Evolutionary conservation across 2,113 vertebrate species (phyloP).

Genomic region (Micromys minutus): DNA sequence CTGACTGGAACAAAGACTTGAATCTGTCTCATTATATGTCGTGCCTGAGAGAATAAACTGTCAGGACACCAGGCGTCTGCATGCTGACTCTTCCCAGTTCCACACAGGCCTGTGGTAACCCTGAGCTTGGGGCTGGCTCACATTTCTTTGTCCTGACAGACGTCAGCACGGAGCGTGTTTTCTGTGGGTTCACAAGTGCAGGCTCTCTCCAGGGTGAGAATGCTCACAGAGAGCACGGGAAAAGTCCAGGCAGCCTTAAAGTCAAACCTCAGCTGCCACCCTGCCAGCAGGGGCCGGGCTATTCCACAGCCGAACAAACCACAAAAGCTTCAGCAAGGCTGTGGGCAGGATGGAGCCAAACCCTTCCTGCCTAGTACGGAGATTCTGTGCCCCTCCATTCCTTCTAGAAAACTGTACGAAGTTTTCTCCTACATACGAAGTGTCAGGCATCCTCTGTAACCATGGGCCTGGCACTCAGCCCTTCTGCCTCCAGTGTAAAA

Average conservation of each 20-base stretch:
- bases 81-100: background rate
- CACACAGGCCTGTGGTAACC: background rate
- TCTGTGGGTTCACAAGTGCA: background rate
- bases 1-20: background rate
- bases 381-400: background rate
- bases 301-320: background rate
- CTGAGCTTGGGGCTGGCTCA: background rate
- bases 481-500: background rate
- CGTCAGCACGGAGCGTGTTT: background rate
- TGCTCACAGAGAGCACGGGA: background rate
- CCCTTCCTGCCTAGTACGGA: background rate
- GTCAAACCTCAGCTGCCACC: background rate
- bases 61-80: too few relatives aligned
- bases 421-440: background rate
- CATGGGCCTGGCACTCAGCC: background rate
- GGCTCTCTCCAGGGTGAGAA: background rate
- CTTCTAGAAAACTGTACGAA: slow-evolving; percentile 25
- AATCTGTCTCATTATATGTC: background rate
- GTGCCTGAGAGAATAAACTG: background rate
- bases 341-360: background rate
- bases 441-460: background rate
- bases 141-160: background rate
- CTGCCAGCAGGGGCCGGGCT: background rate
- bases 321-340: background rate
- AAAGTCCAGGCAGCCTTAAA: background rate